These are phyloP conservation scores for Rana temporaria DNA, from an alignment of 2,113 vertebrate genomes.

Conservation along the genomic window DNA sequence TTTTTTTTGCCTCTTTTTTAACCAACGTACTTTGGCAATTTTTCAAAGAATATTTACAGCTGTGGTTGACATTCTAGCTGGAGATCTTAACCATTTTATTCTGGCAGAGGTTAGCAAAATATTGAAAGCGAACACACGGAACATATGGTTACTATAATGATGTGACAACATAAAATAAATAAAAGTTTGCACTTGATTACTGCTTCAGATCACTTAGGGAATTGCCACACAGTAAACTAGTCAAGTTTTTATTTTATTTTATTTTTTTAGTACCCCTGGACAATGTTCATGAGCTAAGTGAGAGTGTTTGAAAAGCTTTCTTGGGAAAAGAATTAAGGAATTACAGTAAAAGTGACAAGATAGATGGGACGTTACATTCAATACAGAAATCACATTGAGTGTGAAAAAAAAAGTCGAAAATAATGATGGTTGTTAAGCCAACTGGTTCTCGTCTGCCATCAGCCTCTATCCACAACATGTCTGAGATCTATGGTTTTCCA, in stretches of 20 bases:
- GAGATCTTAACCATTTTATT: neutral
- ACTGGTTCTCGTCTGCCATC: slow-evolving; percentile 31
- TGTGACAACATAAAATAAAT: slow-evolving; percentile 39
- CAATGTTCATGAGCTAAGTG: neutral
- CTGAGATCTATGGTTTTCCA: slow-evolving; percentile 26
- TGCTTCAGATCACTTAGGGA: neutral
- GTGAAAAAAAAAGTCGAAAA: neutral
- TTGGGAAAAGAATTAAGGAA: slow-evolving; percentile 13
- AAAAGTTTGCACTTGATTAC: neutral
- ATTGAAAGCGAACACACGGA: slow-evolving; percentile 13
- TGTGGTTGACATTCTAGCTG: slow-evolving; percentile 10
- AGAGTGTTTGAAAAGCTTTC: slow-evolving; percentile 6
- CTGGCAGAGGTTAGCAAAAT: slow-evolving; percentile 31
- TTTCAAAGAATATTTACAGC: slow-evolving; percentile 3
- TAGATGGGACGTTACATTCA: neutral
- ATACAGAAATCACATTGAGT: neutral
- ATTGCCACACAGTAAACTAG: neutral
- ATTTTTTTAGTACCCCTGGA: neutral
- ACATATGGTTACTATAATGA: slow-evolving; percentile 36
- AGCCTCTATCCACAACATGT: slow-evolving; percentile 4
- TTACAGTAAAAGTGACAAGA: slow-evolving; percentile 10
- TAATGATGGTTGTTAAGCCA: slow-evolving; percentile 1
- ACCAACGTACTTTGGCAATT: neutral
- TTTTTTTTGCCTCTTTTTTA: no score
- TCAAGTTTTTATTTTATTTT: neutral